Conservation (phyloP, 2,797 vertebrate species). For the Ceryle rudis region DNA sequence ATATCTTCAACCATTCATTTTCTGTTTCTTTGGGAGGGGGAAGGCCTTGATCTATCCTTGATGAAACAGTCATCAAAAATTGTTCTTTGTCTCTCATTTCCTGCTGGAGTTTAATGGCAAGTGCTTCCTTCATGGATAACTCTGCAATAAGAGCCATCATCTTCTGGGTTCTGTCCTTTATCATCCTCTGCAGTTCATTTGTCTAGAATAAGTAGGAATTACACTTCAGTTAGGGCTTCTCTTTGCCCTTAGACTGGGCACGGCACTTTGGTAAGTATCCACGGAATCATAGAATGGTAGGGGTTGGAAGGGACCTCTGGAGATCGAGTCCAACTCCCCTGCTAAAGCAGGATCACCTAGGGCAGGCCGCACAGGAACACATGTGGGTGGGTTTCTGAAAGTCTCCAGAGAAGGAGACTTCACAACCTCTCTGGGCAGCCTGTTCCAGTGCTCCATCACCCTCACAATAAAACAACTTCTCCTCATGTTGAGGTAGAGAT, state of each 20-base stretch:
- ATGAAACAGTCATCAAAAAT: constrained; percentile 82
- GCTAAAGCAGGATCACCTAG: too few relatives aligned
- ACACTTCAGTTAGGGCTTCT: not conserved
- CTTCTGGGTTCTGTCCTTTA: constrained; percentile 80
- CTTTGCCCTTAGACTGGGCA: not conserved
- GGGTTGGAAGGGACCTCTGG: too few relatives aligned
- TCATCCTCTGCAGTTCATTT: constrained; percentile 79
- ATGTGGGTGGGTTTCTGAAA: too few relatives aligned
- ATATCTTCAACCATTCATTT: constrained; percentile 81
- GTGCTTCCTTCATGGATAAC: constrained; percentile 88
- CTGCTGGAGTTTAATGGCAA: constrained; percentile 84
- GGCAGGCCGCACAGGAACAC: too few relatives aligned
- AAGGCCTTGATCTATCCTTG: constrained; percentile 84
- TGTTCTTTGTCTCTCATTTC: constrained; percentile 86
- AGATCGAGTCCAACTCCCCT: too few relatives aligned
- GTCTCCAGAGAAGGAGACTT: too few relatives aligned
- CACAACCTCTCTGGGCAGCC: too few relatives aligned
- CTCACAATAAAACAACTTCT: too few relatives aligned
- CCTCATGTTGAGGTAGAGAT: too few relatives aligned
- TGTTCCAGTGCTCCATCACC: too few relatives aligned
- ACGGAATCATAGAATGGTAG: too few relatives aligned
- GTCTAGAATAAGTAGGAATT: constrained; percentile 77
- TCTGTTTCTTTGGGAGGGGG: constrained; percentile 84
- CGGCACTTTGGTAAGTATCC: too few relatives aligned
- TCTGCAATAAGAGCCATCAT: constrained; percentile 89